These are phyloP conservation scores for Hephaestus fuliginosus DNA, from an alignment of 2,797 vertebrate genomes.

Conservation along the genomic window DNA sequence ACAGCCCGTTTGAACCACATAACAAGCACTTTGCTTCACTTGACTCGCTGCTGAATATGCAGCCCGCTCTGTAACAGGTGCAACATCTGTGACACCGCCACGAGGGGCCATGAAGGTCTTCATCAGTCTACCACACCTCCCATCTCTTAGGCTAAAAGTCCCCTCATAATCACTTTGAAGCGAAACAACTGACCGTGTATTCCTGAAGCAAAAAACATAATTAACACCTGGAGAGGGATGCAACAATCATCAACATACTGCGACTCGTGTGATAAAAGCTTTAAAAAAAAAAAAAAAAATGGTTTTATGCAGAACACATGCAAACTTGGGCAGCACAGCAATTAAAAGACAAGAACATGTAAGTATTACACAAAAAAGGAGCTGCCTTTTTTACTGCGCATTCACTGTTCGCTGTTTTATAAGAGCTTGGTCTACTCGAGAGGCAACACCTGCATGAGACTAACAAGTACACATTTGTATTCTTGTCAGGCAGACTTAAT, in stretches of 20 bases:
- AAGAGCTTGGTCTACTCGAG: conserved; percentile 26
- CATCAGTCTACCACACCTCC: conserved; percentile 19
- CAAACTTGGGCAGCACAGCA: conserved; percentile 6
- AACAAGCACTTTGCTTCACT: conserved; percentile 38
- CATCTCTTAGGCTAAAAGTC: neutral
- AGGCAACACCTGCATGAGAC: conserved; percentile 39
- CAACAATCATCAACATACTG: neutral
- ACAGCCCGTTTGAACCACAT: conserved; percentile 27
- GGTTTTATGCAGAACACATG: neutral
- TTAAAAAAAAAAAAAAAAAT: neutral
- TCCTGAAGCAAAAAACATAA: conserved; percentile 19
- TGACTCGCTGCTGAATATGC: conserved; percentile 22
- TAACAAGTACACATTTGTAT: conserved; percentile 25
- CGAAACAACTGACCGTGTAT: neutral
- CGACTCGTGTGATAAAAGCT: neutral
- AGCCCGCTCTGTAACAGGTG: conserved; percentile 30
- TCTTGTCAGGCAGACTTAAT: conserved; percentile 13
- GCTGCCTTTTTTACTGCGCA: neutral
- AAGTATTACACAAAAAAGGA: conserved; percentile 7
- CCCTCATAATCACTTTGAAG: conserved; percentile 21
- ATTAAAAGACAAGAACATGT: conserved; percentile 11
- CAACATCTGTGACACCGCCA: conserved; percentile 30
- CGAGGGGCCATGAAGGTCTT: conserved; percentile 23
- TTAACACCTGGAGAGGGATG: conserved; percentile 36
- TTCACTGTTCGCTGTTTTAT: neutral